Conservation (phyloP, 2,888 invertebrate genomes). For the Clunio marinus region DNA sequence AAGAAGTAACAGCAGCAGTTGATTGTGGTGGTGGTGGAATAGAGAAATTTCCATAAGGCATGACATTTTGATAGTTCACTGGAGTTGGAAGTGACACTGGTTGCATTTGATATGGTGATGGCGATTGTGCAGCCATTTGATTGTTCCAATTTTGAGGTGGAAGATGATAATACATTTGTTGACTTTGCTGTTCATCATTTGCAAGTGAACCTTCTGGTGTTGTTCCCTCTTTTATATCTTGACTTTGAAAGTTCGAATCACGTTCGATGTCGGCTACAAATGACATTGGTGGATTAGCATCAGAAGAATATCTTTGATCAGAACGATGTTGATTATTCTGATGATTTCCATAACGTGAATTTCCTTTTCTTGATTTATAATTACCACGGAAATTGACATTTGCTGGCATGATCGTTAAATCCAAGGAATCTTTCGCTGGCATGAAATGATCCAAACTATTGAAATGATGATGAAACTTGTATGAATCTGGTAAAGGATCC, state of each 20-base stretch:
- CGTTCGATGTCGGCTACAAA: background rate
- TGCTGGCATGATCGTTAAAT: conserved; percentile 7
- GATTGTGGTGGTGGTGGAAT: background rate
- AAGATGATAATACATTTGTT: background rate
- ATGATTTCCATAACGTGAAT: background rate
- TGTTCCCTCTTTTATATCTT: background rate
- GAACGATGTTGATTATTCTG: background rate
- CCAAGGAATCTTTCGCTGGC: conserved; percentile 1
- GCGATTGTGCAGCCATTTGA: background rate
- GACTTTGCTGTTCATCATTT: background rate
- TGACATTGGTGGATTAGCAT: background rate
- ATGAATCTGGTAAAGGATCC: background rate
- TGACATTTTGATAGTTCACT: background rate
- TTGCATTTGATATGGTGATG: background rate
- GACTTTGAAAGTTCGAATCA: background rate
- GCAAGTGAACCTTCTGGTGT: background rate
- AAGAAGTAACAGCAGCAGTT: background rate
- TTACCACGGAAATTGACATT: background rate
- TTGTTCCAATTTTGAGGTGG: background rate
- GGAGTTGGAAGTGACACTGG: background rate
- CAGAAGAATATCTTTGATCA: background rate
- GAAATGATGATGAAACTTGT: background rate
- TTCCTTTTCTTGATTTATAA: background rate
- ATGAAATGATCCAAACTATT: conserved; percentile 1
- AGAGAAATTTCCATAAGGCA: conserved; percentile 15